Base-by-base conservation (phyloP, 2,797 vertebrate species). In the Amblyraja radiata region DNA sequence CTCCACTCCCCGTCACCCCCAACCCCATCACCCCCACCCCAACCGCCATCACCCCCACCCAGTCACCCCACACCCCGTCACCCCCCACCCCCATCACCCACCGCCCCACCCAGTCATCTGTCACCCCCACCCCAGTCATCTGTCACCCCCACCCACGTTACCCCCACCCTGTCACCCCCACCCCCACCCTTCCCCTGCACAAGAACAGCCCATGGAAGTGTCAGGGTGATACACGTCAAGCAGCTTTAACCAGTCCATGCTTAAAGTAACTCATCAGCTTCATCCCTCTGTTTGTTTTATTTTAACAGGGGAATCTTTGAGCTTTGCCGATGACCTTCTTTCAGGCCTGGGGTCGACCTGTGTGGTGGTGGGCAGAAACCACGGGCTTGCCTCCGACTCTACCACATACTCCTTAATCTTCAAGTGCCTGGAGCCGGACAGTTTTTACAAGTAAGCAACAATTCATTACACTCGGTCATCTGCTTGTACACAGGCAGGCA, bases 381-480 rank as follows among this genome's bases (percentile, higher is more conserved):
- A 95, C 0, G 97, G 97, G 93, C 98, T 99, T 16, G 96, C 96
- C 94, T 96, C 97, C 92, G 98, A 98, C 94, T 96, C 97, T 93
- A 96, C 96, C 94, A 95, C 99, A 93, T 99, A 99, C 94, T 98
- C 99, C 0, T 97, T 99, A 95, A 98, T 99, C 96, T 99, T 99
- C 97, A 99, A 99, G 97, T 99, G 99, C 96, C 97, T 99, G 97
- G 98, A 99, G 95, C 97, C 99, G 0, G 99, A 99, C 94, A 98
- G 98, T 96, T 97, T 99, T 93, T 99, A 99, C 97, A 99, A 98
- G 99, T 99, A 97, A 98, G 98, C 94, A 93, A n/a, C 54, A 18
- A 39, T 10, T 25, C 61, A 90, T 81, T 74, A 91, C 80, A 73
- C 32, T 13, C 11, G 58, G 23, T 36, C 25, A 76, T 6, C 2